Percentiles rank a stretch among this genome's conserved stretches.
Conservation (phyloP, 2,888 invertebrate species). For the Aradus depressus region DNA sequence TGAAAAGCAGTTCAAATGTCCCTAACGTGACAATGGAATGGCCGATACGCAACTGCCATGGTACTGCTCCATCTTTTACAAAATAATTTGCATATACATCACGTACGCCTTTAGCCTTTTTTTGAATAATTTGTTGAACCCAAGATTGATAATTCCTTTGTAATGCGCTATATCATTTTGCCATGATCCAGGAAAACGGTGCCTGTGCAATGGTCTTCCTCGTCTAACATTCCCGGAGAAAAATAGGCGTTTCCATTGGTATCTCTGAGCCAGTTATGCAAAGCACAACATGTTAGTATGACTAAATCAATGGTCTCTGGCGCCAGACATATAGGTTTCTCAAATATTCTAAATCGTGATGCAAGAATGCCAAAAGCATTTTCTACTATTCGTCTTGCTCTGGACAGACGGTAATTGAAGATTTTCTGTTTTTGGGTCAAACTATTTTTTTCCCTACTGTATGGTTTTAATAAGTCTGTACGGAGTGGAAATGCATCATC, state of each 20-base stretch:
- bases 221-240: conserved; percentile 8
- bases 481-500: conserved; percentile 21
- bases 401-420: conserved; percentile 17
- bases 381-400: conserved; percentile 11
- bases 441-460: too few relatives aligned
- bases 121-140: conserved; percentile 9
- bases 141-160: too few relatives aligned
- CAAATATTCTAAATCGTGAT: conserved; percentile 17
- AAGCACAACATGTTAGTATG: conserved; percentile 12
- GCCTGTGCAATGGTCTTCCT: conserved; percentile 8
- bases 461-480: conserved; percentile 13
- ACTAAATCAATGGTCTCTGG: conserved; percentile 12
- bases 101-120: conserved; percentile 10
- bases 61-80: conserved; percentile 15
- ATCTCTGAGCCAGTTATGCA: conserved; percentile 21
- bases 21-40: too few relatives aligned
- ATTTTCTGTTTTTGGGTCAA: conserved; percentile 14
- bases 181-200: too few relatives aligned
- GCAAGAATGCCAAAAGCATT: conserved; percentile 17
- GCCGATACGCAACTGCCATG: too few relatives aligned
- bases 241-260: conserved; percentile 14
- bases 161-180: too few relatives aligned
- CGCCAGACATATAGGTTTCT: conserved; percentile 15
- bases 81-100: conserved; percentile 18
- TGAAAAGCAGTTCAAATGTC: too few relatives aligned